These are phyloP conservation scores for Apis dorsata DNA, from an alignment of 1,140 invertebrate genomes.

Conservation along the genomic window DNA sequence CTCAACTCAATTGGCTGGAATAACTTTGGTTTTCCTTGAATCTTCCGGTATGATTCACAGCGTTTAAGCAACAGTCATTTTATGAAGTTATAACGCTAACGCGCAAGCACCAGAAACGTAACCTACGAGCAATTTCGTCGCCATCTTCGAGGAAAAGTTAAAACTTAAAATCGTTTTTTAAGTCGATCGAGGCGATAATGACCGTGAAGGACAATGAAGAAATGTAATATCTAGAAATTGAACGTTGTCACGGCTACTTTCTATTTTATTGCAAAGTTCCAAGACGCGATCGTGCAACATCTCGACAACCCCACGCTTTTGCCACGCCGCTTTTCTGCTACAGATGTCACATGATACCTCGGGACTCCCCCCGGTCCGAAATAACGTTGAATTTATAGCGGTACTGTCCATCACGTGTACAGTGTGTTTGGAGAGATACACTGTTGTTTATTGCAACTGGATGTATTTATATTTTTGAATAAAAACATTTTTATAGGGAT, in stretches of 20 bases:
- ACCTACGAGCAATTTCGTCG: background rate
- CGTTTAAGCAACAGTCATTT: background rate
- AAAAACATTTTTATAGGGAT: slow-evolving; percentile 5
- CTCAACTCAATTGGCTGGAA: background rate
- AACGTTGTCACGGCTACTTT: slow-evolving; percentile 30
- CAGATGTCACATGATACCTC: slow-evolving; percentile 39
- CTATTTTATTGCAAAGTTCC: slow-evolving; percentile 46
- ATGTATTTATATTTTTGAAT: background rate
- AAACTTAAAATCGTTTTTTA: no score
- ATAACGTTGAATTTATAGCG: slow-evolving; percentile 46
- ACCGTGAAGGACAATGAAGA: slow-evolving; percentile 19
- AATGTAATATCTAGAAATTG: slow-evolving; percentile 38
- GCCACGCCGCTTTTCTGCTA: slow-evolving; percentile 33
- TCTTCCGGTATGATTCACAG: background rate
- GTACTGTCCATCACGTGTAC: slow-evolving; percentile 19
- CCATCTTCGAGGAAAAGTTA: background rate
- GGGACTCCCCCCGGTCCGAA: slow-evolving; percentile 10
- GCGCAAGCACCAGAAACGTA: background rate
- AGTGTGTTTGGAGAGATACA: background rate
- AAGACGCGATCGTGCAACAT: slow-evolving; percentile 31
- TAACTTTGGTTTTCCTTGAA: background rate
- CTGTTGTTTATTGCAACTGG: slow-evolving; percentile 6
- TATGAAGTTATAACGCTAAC: background rate
- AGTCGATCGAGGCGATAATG: slow-evolving; percentile 5
- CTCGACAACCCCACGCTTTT: slow-evolving; percentile 25